These are phyloP conservation scores for Lepilemur septentrionalis DNA, from an alignment of 2,797 vertebrate genomes.

Conservation along the genomic window DNA sequence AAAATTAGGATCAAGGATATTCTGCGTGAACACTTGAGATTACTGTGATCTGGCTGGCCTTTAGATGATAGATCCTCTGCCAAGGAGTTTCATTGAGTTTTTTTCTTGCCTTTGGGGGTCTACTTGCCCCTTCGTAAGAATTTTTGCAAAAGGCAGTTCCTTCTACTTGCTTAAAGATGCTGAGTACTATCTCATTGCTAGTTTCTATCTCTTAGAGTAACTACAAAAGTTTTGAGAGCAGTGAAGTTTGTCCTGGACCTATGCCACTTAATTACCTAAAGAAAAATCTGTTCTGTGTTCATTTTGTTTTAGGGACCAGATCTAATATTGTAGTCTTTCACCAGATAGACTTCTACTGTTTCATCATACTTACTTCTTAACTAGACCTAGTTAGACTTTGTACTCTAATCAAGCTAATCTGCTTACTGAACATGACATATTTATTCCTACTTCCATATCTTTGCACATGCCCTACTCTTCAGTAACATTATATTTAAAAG, in stretches of 20 bases:
- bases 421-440: conserved; percentile 35
- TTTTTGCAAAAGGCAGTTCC: conserved; percentile 17
- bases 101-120: conserved; percentile 16
- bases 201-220: conserved; percentile 49
- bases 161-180: background rate
- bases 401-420: conserved; percentile 57
- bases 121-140: background rate
- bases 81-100: background rate
- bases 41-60: background rate
- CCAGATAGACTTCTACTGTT: conserved; percentile 12
- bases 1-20: conserved; percentile 35
- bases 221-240: conserved; percentile 2
- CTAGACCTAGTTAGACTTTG: conserved; percentile 28
- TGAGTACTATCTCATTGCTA: background rate
- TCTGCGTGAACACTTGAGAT: conserved; percentile 4
- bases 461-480: conserved; percentile 5
- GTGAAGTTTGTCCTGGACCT: conserved; percentile 17
- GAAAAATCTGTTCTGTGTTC: conserved; percentile 22
- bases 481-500: conserved; percentile 38
- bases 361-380: conserved; percentile 40
- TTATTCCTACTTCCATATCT: conserved; percentile 32
- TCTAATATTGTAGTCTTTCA: conserved; percentile 38
- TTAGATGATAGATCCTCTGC: background rate
- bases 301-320: conserved; percentile 50
- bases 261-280: conserved; percentile 5